Evolutionary conservation across 2,797 vertebrate species (phyloP).

Genomic region (Myotis myotis): DNA sequence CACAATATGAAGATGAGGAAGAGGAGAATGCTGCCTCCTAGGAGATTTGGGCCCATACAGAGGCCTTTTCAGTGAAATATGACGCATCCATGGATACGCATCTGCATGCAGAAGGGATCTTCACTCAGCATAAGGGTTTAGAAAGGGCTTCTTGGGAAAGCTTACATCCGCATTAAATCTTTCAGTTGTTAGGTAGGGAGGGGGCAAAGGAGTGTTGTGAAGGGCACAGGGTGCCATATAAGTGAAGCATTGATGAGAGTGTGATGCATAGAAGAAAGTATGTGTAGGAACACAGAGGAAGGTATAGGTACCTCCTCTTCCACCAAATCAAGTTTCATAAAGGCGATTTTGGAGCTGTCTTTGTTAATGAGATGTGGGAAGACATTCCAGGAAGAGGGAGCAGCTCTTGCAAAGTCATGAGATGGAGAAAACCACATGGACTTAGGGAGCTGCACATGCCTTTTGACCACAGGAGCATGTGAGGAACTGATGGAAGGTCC

Average conservation of each 20-base stretch:
- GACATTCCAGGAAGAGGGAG: not conserved
- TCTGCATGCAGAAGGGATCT: not conserved
- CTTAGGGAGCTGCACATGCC: not conserved
- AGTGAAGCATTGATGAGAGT: not conserved
- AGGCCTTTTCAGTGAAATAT: not conserved
- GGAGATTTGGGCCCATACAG: not conserved
- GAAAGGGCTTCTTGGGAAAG: not conserved
- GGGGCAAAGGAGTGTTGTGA: not conserved
- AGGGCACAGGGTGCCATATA: rapidly evolving
- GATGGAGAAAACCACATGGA: not conserved
- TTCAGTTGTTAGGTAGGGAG: not conserved
- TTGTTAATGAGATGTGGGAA: not conserved
- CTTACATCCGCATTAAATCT: not conserved
- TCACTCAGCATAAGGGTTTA: not conserved
- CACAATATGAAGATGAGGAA: not conserved
- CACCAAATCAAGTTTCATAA: not conserved
- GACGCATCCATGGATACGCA: not conserved
- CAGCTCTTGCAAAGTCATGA: not conserved
- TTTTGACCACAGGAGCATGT: not conserved
- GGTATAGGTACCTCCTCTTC: not conserved
- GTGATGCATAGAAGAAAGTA: not conserved
- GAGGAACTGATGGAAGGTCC: not conserved
- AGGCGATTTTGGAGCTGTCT: not conserved
- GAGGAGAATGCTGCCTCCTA: not conserved
- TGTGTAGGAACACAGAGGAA: not conserved